Percentiles rank a stretch among this genome's conserved stretches.
These are phyloP conservation scores for Serripes groenlandicus DNA, from an alignment of 2,888 invertebrate genomes.

Conservation along the genomic window DNA sequence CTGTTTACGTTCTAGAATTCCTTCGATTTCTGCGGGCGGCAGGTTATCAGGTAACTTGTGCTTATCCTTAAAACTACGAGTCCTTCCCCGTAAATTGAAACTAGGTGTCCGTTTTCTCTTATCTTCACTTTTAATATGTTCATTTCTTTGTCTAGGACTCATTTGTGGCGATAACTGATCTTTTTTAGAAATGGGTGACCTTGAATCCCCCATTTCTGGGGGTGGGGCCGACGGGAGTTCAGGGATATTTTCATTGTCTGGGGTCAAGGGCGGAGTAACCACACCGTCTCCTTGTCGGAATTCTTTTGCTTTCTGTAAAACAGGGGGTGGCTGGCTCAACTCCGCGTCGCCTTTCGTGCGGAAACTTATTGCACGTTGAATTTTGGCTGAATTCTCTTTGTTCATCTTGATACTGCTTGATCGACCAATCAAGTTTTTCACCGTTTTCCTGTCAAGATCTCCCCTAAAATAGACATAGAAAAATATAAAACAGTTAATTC, in stretches of 20 bases:
- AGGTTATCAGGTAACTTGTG: slow-evolving; percentile 87
- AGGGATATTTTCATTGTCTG: slow-evolving; percentile 66
- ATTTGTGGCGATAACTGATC: slow-evolving; percentile 74
- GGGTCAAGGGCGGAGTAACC: slow-evolving; percentile 55
- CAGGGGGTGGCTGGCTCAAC: slow-evolving; percentile 69
- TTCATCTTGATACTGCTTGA: slow-evolving; percentile 80
- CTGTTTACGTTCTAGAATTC: slow-evolving; percentile 96
- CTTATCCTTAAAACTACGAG: slow-evolving; percentile 91
- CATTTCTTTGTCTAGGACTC: slow-evolving; percentile 77
- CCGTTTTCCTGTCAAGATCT: slow-evolving; percentile 74
- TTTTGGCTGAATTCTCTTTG: slow-evolving; percentile 69
- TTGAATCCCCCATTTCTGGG: slow-evolving; percentile 61
- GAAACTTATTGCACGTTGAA: slow-evolving; percentile 80
- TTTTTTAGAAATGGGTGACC: slow-evolving; percentile 72
- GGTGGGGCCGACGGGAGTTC: slow-evolving; percentile 71
- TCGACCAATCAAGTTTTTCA: slow-evolving; percentile 80
- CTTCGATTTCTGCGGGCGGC: slow-evolving; percentile 97
- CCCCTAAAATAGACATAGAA: slow-evolving; percentile 32
- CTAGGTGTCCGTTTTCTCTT: slow-evolving; percentile 97
- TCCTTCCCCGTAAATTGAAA: slow-evolving; percentile 96
- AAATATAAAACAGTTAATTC: too few species aligned
- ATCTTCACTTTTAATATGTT: slow-evolving; percentile 81
- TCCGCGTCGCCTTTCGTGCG: slow-evolving; percentile 68
- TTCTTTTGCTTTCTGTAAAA: slow-evolving; percentile 79
- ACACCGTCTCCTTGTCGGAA: slow-evolving; percentile 76